Base-by-base conservation (phyloP, 2,797 vertebrate species). In the Leptodactylus fallax region DNA sequence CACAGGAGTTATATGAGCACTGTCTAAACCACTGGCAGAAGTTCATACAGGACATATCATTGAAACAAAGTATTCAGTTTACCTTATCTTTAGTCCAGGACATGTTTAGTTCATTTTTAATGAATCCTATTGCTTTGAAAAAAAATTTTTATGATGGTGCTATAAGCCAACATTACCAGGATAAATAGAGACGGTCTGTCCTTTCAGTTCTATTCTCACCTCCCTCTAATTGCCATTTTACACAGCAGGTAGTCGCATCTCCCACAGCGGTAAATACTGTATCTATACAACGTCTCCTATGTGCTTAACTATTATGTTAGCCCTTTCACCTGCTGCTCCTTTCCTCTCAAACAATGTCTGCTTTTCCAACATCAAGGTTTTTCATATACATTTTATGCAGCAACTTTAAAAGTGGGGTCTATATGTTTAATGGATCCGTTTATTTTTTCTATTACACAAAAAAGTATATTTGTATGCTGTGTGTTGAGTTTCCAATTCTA, bases 201-300 rank as follows among this genome's bases (percentile, higher is more conserved):
- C 63, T 85, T 85, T 86, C 25, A 79, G 49, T 47, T 80, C 23
- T 49, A 25, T 58, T 86, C 55, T 69, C n/a, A 36, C 76, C 45
- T 86, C 36, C 51, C 85, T 69, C 85, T 86, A 86, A 86, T 86
- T 86, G 85, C 51, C 85, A 80, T 86, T 86, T 86, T 86, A 86
- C 79, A 36, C 85, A 79, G 85, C 85, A 69, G 71, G 85, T 49
- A 71, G 63, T 86, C 63, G 27, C 67, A 60, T 80, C 60, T 86
- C 76, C 49, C 23, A 80, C 85, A 45, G 76, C 67, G 77, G 85
- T 86, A 80, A 79, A 80, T 86, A 36, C 36, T 36, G 36, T 36
- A 86, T 80, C 77, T 79, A 67, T 80, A 69, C 76, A 67, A 60
- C 23, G 36, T 86, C 25, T 55, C 49, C 72, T n/a, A 60, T 86